These are phyloP conservation scores for Steinernema carpocapsae DNA, from an alignment of 2,888 invertebrate species.

Conservation along the genomic window DNA sequence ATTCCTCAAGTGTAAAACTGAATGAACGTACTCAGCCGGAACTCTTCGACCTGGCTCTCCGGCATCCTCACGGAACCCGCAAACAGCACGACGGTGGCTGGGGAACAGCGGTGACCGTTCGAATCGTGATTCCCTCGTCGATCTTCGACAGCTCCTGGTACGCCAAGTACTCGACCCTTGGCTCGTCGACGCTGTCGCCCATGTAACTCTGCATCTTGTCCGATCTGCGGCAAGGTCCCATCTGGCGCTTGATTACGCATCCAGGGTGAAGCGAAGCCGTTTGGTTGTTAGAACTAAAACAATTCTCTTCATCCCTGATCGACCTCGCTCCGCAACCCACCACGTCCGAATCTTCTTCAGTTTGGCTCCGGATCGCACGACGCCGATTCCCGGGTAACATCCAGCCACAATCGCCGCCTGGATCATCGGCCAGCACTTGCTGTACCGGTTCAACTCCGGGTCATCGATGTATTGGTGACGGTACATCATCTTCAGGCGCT, in stretches of 20 bases:
- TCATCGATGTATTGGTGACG: constrained; percentile 71
- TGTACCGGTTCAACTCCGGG: constrained; percentile 77
- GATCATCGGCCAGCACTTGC: constrained; percentile 86
- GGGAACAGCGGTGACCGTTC: constrained; percentile 83
- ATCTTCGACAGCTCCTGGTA: constrained; percentile 63
- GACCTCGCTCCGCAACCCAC: constrained; percentile 39
- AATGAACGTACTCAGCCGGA: constrained; percentile 46
- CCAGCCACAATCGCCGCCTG: constrained; percentile 88
- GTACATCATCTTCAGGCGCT: constrained; percentile 54
- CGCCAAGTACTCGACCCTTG: constrained; percentile 58
- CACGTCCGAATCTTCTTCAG: constrained; percentile 62
- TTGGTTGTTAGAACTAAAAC: constrained; percentile 36
- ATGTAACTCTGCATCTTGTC: constrained; percentile 34
- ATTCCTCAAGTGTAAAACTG: neutral
- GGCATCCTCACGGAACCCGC: constrained; percentile 75
- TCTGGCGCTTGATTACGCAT: constrained; percentile 57
- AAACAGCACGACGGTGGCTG: constrained; percentile 81
- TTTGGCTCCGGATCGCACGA: constrained; percentile 72
- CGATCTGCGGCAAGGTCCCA: constrained; percentile 34
- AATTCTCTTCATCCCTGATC: too few relatives aligned
- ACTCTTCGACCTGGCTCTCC: constrained; percentile 46
- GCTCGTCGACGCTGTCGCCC: constrained; percentile 37
- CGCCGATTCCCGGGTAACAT: constrained; percentile 84
- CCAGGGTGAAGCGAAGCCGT: constrained; percentile 59
- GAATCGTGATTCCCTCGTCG: constrained; percentile 71